These are phyloP conservation scores for Helarctos malayanus DNA, from an alignment of 2,797 vertebrate species.

Conservation along the genomic window DNA sequence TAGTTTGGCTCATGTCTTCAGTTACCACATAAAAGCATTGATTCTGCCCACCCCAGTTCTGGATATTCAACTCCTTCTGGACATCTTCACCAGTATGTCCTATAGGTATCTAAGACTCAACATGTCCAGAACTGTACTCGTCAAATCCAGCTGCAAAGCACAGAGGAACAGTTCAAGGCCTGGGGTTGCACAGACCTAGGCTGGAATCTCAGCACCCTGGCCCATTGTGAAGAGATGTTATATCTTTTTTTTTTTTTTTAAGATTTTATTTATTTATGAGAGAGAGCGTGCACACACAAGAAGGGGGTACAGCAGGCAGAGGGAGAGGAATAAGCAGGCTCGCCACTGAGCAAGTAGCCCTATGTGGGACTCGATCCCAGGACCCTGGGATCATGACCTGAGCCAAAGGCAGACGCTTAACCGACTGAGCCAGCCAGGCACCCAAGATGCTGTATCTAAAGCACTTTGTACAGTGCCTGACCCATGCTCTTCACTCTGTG, in stretches of 20 bases:
- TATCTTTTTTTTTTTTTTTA: neutral
- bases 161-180: neutral
- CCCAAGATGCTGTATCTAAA: neutral
- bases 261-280: no score
- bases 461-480: neutral
- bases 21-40: neutral
- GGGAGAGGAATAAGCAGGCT: no score
- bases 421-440: no score
- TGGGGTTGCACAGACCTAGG: neutral
- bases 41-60: neutral
- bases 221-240: neutral
- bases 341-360: no score
- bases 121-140: neutral
- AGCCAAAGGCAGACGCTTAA: no score
- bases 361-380: no score
- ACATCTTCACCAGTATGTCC: neutral
- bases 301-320: no score
- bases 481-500: conserved; percentile 27
- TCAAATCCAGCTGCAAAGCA: neutral
- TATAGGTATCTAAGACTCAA: neutral
- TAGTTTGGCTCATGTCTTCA: neutral
- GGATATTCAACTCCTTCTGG: neutral
- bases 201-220: neutral
- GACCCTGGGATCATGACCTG: no score
- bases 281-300: no score